Conservation (phyloP, 1,140 invertebrate genomes). For the Drosophila parvula region DNA sequence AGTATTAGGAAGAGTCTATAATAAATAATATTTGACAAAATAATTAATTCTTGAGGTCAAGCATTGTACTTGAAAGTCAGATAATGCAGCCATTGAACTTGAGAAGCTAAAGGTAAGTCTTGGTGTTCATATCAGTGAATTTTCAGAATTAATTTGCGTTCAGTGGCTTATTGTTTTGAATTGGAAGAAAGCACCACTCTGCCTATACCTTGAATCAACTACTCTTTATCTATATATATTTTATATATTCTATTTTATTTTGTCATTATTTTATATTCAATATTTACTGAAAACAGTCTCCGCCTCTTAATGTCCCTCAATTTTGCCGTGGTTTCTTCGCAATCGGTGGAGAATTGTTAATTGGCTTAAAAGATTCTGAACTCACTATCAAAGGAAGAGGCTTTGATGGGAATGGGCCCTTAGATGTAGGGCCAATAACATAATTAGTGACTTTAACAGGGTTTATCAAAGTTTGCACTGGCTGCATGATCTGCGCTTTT, state of each 20-base stretch:
- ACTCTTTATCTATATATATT: no score
- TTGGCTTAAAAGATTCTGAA: no score
- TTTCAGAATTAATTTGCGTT: neutral
- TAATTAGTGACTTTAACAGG: no score
- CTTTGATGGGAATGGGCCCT: no score
- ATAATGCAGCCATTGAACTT: neutral
- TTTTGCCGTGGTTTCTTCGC: neutral
- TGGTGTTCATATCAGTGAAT: neutral
- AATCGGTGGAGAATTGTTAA: neutral
- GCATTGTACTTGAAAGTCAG: neutral
- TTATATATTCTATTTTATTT: neutral
- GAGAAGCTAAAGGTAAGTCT: neutral
- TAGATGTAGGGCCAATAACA: no score
- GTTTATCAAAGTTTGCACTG: no score
- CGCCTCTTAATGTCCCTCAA: neutral
- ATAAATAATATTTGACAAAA: neutral
- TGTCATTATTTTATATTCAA: neutral
- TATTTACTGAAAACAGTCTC: neutral
- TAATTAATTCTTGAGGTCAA: no score
- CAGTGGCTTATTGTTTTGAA: no score
- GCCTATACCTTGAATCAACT: no score
- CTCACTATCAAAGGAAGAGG: no score
- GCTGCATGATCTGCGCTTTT: neutral
- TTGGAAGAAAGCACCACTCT: no score
- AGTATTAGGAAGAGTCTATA: neutral